Conservation (phyloP, 2,113 vertebrate genomes). For the Junco hyemalis region DNA sequence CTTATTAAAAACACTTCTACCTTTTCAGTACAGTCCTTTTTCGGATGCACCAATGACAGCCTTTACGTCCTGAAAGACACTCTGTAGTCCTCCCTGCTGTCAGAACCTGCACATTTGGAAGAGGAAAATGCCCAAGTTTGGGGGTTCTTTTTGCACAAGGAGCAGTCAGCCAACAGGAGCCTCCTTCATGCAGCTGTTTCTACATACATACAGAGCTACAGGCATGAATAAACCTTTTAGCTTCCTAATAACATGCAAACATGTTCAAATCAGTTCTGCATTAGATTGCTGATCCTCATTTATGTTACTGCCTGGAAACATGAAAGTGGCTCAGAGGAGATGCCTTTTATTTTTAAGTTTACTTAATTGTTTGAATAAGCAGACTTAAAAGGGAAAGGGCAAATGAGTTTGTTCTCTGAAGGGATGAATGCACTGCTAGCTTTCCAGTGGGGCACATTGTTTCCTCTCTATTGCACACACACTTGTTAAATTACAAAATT, state of each 20-base stretch:
- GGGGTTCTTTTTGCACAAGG: neutral
- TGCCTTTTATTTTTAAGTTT: neutral
- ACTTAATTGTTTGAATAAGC: constrained; percentile 21
- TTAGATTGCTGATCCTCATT: constrained; percentile 1
- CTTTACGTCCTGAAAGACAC: neutral
- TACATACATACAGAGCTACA: neutral
- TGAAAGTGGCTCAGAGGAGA: neutral
- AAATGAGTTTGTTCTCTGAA: neutral
- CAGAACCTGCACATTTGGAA: neutral
- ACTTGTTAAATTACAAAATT: neutral
- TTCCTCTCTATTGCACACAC: neutral
- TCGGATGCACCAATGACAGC: neutral
- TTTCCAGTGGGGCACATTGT: neutral
- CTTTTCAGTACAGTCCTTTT: neutral
- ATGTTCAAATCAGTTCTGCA: neutral
- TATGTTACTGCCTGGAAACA: constrained; percentile 11
- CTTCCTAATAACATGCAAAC: constrained; percentile 9
- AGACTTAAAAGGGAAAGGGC: neutral
- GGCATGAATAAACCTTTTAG: neutral
- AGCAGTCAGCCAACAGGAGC: neutral
- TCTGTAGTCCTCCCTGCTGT: neutral
- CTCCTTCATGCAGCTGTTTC: neutral
- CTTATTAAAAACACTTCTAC: neutral
- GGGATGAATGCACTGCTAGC: neutral
- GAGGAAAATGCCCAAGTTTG: neutral